These are phyloP conservation scores for Ictalurus punctatus DNA, from an alignment of 2,113 vertebrate species.

Conservation along the genomic window DNA sequence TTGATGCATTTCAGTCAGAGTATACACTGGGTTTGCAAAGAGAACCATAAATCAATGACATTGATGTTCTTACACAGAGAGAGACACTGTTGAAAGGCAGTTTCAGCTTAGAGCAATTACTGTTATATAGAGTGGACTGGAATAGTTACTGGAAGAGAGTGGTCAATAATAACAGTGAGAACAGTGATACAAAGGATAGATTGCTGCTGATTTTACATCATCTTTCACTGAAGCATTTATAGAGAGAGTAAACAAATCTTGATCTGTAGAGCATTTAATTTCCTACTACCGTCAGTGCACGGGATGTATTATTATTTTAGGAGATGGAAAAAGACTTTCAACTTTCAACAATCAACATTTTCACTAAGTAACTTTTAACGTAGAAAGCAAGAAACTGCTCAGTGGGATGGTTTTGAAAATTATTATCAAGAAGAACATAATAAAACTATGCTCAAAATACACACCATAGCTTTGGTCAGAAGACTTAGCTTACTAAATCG, in stretches of 20 bases:
- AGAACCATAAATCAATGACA: conserved; percentile 54
- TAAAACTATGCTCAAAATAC: background rate
- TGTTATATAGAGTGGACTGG: conserved; percentile 33
- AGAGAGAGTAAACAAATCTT: conserved; percentile 52
- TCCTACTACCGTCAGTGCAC: conserved; percentile 41
- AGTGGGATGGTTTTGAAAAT: background rate
- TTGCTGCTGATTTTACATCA: conserved; percentile 44
- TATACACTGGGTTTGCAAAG: conserved; percentile 35
- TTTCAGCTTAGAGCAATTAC: conserved; percentile 51
- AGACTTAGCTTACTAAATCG: background rate
- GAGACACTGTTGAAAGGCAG: conserved; percentile 46
- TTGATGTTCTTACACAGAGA: conserved; percentile 48
- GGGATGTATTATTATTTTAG: conserved; percentile 22
- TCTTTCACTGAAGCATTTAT: conserved; percentile 45
- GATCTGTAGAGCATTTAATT: conserved; percentile 49
- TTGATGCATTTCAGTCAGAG: conserved; percentile 52
- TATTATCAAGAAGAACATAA: background rate
- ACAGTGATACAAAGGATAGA: conserved; percentile 52
- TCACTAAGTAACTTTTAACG: background rate
- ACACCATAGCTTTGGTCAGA: background rate
- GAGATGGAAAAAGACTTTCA: conserved; percentile 23
- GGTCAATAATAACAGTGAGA: conserved; percentile 43
- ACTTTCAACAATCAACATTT: background rate
- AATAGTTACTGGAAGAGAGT: conserved; percentile 29
- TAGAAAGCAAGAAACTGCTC: conserved; percentile 4